These are phyloP conservation scores for Microctenopoma stevenorrisi DNA, from an alignment of 2,797 vertebrate species.

Conservation along the genomic window DNA sequence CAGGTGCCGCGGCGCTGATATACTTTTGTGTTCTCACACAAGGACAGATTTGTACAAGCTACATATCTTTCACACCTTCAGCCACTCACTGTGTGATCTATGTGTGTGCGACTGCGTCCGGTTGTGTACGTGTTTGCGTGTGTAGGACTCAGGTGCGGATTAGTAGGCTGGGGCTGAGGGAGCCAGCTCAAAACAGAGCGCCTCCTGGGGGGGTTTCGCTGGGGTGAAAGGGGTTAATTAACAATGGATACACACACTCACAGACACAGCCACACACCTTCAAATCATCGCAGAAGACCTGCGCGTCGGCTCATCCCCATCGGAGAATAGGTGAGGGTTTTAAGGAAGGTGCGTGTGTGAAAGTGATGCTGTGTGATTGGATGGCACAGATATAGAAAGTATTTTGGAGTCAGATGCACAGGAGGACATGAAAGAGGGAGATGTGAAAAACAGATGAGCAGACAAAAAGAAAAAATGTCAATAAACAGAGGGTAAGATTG, in stretches of 20 bases:
- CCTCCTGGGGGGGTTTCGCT: constrained; percentile 60
- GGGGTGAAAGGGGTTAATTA: constrained; percentile 82
- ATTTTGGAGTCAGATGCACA: constrained; percentile 65
- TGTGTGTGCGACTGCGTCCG: constrained; percentile 24
- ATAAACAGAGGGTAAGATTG: constrained; percentile 69
- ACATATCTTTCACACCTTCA: constrained; percentile 63
- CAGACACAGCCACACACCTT: constrained; percentile 26
- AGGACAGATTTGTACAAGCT: constrained; percentile 54
- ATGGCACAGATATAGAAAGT: constrained; percentile 60
- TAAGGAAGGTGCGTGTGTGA: constrained; percentile 57
- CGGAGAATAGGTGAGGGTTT: constrained; percentile 46
- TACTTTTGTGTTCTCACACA: constrained; percentile 65
- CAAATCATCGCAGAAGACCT: constrained; percentile 38
- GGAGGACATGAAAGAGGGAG: constrained; percentile 42
- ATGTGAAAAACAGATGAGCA: constrained; percentile 54
- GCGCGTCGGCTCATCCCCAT: constrained; percentile 57
- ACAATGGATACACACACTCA: constrained; percentile 60
- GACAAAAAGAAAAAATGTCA: constrained; percentile 69
- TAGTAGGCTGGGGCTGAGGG: constrained; percentile 69
- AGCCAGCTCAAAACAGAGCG: constrained; percentile 62
- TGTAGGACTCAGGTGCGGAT: constrained; percentile 78
- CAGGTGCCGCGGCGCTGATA: constrained; percentile 75
- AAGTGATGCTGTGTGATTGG: constrained; percentile 61
- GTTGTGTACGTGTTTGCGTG: constrained; percentile 14
- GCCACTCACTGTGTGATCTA: constrained; percentile 33